Base-by-base conservation (phyloP, 2,113 vertebrate species). In the Poicephalus gulielmi region DNA sequence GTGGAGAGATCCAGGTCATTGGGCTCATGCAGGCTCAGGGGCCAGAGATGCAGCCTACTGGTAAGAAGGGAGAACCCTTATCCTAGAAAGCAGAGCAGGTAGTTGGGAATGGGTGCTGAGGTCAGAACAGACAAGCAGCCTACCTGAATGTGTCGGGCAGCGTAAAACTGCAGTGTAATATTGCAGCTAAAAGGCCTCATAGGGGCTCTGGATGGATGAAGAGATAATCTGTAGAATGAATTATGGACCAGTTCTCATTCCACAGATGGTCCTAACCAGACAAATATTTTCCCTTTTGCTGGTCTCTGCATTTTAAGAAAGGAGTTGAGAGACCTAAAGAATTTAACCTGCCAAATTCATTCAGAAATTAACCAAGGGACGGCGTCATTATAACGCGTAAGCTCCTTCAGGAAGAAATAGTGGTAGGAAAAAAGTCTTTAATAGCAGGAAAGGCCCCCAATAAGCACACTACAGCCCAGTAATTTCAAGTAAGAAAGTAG, bases 371-470 rank as follows among this genome's bases (percentile, higher is more conserved):
- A 81, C 4, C 37, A 18, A 64, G 13, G 74, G 7, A 18, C 25
- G 2, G 2, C 60, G 30, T 78, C 22, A 23, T 37, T 70, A 27
- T 8, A 47, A 28, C 4, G 7, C 44, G 47, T 52, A 76, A 92
- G 17, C 1, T 9, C 3, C 2, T 5, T 68, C 44, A 57, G 52
- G 43, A 91, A 44, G 57, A 53, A 80, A 67, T 15, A 2, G 5
- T 52, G 22, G 7, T 7, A 31, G 62, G 24, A 83, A 63, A 83
- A 47, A 10, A 22, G 2, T 24, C 49, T 76, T 62, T 52, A 88
- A 37, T 9, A 17, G 11, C 49, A 82, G 55, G 11, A 35, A 82
- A 81, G 6, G 43, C 14, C 30, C 43, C 30, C 0, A 0, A 19
- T 25, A 46, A 49, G n/a, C 74, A 33, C 13, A 41, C 9, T 31